These are phyloP conservation scores for Drosophila nigromelanica DNA, from an alignment of 1,140 invertebrate genomes.

Conservation along the genomic window DNA sequence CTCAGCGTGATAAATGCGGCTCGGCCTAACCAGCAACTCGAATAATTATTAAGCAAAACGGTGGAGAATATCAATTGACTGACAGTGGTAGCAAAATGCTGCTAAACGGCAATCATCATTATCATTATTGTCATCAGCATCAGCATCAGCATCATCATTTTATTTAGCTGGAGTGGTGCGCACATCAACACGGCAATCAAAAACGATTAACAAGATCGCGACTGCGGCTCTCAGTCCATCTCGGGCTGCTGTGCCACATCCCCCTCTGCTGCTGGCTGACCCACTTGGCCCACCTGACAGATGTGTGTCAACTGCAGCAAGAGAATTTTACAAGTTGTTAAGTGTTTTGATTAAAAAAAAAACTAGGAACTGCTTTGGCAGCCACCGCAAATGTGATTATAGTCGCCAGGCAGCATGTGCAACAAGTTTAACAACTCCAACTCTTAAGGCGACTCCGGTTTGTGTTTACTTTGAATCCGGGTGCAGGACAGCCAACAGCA, in stretches of 20 bases:
- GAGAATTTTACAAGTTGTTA: conserved; percentile 81
- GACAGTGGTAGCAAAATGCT: conserved; percentile 41
- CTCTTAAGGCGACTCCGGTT: conserved; percentile 62
- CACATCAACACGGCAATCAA: conserved; percentile 77
- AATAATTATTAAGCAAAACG: conserved; percentile 60
- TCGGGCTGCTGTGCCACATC: conserved; percentile 1
- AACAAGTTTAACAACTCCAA: conserved; percentile 71
- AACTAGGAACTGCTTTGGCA: conserved; percentile 58
- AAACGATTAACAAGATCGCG: conserved; percentile 80
- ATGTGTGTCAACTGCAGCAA: conserved; percentile 74
- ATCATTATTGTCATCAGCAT: conserved; percentile 19
- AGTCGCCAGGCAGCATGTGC: conserved; percentile 63
- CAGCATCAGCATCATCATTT: conserved; percentile 14
- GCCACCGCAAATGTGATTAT: conserved; percentile 48
- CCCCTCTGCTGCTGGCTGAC: conserved; percentile 36
- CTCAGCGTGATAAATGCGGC: conserved; percentile 35
- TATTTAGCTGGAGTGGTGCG: conserved; percentile 59
- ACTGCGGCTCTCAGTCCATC: conserved; percentile 12
- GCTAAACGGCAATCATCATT: conserved; percentile 73
- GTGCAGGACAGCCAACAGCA: conserved; percentile 54
- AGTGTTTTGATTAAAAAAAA: conserved; percentile 70
- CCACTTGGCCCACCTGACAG: conserved; percentile 70
- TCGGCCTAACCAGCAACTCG: conserved; percentile 28
- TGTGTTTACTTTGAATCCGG: conserved; percentile 59
- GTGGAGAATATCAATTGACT: conserved; percentile 37